Conservation (phyloP, 2,113 vertebrate species). For the Aptenodytes patagonicus region DNA sequence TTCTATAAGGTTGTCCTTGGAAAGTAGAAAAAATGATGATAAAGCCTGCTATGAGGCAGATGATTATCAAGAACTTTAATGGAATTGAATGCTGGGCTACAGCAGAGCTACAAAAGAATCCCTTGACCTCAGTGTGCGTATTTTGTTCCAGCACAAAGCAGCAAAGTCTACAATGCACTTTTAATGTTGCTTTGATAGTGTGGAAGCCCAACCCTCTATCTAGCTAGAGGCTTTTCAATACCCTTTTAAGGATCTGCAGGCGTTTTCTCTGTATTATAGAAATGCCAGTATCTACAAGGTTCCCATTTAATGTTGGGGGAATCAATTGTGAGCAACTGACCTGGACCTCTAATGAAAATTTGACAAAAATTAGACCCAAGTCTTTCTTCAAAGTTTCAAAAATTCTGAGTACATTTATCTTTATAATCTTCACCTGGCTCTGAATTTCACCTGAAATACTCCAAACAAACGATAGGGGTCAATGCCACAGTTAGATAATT, state of each 20-base stretch:
- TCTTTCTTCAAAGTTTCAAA: neutral
- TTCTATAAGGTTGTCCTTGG: constrained; percentile 49
- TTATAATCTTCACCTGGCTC: neutral
- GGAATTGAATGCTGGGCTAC: neutral
- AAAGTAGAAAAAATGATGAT: neutral
- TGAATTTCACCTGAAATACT: neutral
- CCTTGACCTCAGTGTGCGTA: constrained; percentile 14
- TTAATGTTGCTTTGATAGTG: neutral
- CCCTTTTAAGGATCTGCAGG: neutral
- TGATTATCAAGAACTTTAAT: constrained; percentile 60
- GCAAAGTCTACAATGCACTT: neutral
- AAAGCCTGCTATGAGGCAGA: constrained; percentile 43
- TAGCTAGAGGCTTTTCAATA: neutral
- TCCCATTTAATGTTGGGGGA: neutral
- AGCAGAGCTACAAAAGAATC: constrained; percentile 30
- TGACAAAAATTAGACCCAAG: neutral
- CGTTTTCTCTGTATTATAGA: neutral
- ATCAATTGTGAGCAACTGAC: neutral
- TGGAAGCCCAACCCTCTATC: neutral
- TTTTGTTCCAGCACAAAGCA: constrained; percentile 58
- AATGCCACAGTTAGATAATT: neutral
- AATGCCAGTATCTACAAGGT: neutral
- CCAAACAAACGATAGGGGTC: neutral
- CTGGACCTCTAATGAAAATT: neutral
- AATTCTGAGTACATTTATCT: neutral